These are phyloP conservation scores for Cephus pulcher DNA, from an alignment of 2,888 invertebrate species.

Conservation along the genomic window DNA sequence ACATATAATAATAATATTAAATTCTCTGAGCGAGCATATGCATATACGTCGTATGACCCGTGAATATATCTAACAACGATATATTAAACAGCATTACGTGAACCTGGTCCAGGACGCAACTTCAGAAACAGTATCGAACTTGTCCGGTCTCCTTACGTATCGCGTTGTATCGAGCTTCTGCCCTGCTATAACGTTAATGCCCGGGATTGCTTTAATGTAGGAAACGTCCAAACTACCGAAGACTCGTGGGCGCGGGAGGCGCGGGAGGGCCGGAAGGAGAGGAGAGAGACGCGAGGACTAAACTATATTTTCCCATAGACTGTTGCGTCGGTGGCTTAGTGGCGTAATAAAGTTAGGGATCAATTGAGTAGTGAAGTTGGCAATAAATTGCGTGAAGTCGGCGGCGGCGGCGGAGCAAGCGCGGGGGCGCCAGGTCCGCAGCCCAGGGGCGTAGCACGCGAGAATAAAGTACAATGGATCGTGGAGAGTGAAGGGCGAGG, in stretches of 20 bases:
- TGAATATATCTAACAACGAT: too few relatives aligned
- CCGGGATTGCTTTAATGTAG: conserved; percentile 6
- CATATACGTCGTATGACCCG: too few relatives aligned
- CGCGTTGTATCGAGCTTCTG: too few relatives aligned
- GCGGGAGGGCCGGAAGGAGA: too few relatives aligned
- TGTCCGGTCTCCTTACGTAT: background rate
- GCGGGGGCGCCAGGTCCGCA: background rate
- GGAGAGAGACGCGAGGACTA: background rate
- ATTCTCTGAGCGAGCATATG: too few relatives aligned
- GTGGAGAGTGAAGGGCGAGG: conserved; percentile 12
- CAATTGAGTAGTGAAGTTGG: conserved; percentile 25
- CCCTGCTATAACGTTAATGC: too few relatives aligned
- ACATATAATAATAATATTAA: too few relatives aligned
- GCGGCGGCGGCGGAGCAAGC: background rate
- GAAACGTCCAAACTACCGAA: conserved; percentile 1
- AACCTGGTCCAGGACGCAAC: too few relatives aligned
- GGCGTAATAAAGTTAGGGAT: conserved; percentile 30
- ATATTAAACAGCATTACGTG: too few relatives aligned
- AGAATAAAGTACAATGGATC: conserved; percentile 6
- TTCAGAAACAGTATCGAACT: background rate
- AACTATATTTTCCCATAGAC: conserved; percentile 4
- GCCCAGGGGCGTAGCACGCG: background rate
- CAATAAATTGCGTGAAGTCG: conserved; percentile 22
- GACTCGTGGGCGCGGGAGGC: too few relatives aligned
- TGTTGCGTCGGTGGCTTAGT: conserved; percentile 18